Evolutionary conservation across 35 echinoderm and acorn worm genomes (phyloP).

Genomic region (Diadema setosum): DNA sequence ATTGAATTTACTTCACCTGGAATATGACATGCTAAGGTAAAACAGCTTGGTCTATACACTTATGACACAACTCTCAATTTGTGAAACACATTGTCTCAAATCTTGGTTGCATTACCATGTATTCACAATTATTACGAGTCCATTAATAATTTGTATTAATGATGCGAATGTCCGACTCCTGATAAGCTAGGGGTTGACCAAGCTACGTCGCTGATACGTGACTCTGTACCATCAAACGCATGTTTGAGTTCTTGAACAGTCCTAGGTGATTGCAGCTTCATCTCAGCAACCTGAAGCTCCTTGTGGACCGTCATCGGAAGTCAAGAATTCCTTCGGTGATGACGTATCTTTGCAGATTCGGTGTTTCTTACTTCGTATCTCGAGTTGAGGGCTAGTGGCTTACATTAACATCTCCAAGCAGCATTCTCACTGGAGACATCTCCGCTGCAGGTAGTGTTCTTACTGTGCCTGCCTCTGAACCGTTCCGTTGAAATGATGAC

Average conservation of each 20-base stretch:
- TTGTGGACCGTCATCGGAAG: neutral
- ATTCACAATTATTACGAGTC: neutral
- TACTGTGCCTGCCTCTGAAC: neutral
- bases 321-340: neutral
- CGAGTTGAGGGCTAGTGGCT: too few relatives aligned
- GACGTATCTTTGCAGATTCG: neutral
- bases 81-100: neutral
- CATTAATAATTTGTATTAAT: neutral
- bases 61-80: neutral
- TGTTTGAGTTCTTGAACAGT: neutral
- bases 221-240: neutral
- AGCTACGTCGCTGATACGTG: neutral
- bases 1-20: neutral
- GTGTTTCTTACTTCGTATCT: too few relatives aligned
- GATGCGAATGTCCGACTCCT: neutral
- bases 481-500: neutral
- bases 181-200: neutral
- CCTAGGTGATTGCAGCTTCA: neutral
- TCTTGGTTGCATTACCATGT: neutral
- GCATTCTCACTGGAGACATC: too few relatives aligned
- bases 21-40: neutral
- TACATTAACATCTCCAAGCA: too few relatives aligned
- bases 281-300: neutral
- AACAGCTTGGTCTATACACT: neutral
- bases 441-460: neutral